These are phyloP conservation scores for Athene noctua DNA, from an alignment of 2,113 vertebrate species.

Conservation along the genomic window DNA sequence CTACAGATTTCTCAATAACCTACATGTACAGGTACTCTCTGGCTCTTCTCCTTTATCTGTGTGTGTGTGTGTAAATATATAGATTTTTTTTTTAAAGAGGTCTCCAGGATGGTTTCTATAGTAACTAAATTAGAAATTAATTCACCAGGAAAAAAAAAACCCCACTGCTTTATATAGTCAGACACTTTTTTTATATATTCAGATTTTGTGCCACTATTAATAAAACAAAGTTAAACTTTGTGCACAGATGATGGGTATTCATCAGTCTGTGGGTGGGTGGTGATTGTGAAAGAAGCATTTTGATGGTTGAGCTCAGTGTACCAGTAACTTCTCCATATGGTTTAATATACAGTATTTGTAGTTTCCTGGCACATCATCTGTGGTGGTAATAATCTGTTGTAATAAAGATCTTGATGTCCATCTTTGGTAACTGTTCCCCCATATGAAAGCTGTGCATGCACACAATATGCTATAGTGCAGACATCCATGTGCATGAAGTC, in stretches of 20 bases:
- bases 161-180: slow-evolving; percentile 68
- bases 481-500: background rate
- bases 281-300: background rate
- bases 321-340: slow-evolving; percentile 25
- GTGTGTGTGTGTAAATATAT: background rate
- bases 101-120: slow-evolving; percentile 64
- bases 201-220: slow-evolving; percentile 52
- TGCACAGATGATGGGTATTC: slow-evolving; percentile 30
- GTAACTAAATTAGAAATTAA: slow-evolving; percentile 67
- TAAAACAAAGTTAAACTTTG: slow-evolving; percentile 37
- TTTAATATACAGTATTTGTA: slow-evolving; percentile 6
- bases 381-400: background rate
- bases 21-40: background rate
- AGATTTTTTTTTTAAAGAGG: background rate
- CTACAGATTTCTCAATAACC: background rate
- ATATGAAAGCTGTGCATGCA: background rate
- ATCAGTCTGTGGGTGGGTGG: slow-evolving; percentile 31
- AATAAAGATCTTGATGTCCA: background rate
- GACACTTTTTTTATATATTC: slow-evolving; percentile 11
- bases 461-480: background rate
- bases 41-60: background rate
- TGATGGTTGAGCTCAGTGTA: background rate
- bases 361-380: slow-evolving; percentile 1
- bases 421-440: slow-evolving; percentile 38
- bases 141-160: background rate